Conservation (phyloP, 2,113 vertebrate genomes). For the Labeo rohita region DNA sequence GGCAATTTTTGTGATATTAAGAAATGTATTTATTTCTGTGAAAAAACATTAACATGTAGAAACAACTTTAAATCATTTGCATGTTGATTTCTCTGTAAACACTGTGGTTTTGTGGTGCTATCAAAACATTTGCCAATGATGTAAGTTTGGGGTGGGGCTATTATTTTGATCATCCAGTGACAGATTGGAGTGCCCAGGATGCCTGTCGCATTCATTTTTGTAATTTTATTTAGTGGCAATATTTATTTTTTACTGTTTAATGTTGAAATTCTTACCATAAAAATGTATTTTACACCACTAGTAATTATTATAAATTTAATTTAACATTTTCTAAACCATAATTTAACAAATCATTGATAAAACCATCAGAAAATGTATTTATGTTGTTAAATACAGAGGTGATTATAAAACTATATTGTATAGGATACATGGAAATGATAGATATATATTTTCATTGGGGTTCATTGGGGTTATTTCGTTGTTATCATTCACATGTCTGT, state of each 20-base stretch:
- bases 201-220: not conserved
- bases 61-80: not conserved
- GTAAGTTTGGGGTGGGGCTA: not conserved
- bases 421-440: not conserved
- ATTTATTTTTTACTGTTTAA: not conserved
- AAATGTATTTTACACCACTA: not conserved
- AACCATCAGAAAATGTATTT: not conserved
- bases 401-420: not conserved
- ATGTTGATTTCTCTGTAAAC: not conserved
- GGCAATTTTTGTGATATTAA: not conserved
- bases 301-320: not conserved
- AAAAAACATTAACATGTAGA: not conserved
- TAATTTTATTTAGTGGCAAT: not conserved
- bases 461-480: not conserved
- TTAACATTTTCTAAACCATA: not conserved
- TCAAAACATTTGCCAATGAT: conserved; percentile 3
- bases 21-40: not conserved
- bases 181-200: not conserved
- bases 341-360: not conserved
- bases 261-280: not conserved
- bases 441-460: no score
- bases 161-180: not conserved
- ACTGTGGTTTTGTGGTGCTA: conserved; percentile 17
- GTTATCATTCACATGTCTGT: not conserved
- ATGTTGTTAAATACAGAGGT: not conserved